phyloP scores from a whole-genome alignment of 1,140 invertebrate species.

The Rhopalosiphum padi region DNA sequence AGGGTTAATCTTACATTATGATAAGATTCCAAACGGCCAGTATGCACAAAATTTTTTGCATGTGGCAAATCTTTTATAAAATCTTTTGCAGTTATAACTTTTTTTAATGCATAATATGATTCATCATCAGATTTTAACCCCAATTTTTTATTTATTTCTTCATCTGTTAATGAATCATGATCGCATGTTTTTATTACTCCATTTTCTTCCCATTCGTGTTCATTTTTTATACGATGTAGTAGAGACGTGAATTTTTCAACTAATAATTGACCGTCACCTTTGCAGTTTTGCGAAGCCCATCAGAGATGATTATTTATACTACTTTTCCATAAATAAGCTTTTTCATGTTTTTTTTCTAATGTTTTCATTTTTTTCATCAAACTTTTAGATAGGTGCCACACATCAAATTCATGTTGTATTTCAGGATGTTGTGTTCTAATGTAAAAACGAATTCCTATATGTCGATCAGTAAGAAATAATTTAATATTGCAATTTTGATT shows the following conservation, averaged over 20 bases:
- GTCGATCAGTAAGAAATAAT: slow-evolving; percentile 26
- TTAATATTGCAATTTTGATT: not conserved
- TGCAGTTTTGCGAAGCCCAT: slow-evolving; percentile 5
- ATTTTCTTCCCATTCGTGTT: slow-evolving; percentile 47
- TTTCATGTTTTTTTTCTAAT: not conserved
- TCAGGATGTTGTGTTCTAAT: not conserved
- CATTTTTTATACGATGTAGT: slow-evolving; percentile 24
- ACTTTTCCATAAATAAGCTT: slow-evolving; percentile 4
- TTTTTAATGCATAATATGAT: slow-evolving; percentile 32
- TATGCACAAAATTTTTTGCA: slow-evolving; percentile 43
- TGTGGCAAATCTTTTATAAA: slow-evolving; percentile 39
- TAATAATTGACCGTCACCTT: slow-evolving; percentile 13
- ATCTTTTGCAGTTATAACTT: slow-evolving; percentile 20
- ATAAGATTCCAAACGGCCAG: slow-evolving; percentile 36
- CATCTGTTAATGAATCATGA: not conserved
- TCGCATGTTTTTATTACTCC: not conserved
- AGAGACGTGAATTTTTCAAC: slow-evolving; percentile 25
- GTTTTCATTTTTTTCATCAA: slow-evolving; percentile 49
- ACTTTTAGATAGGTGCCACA: slow-evolving; percentile 48
- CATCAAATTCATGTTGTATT: slow-evolving; percentile 41
- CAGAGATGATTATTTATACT: slow-evolving; percentile 47
- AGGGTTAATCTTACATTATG: slow-evolving; percentile 30
- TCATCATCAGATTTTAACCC: not conserved
- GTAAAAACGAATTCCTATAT: not conserved
- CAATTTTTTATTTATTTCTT: slow-evolving; percentile 19